phyloP scores from a whole-genome alignment of 2,888 invertebrate genomes.

The Lordiphosa fenestrarum region DNA sequence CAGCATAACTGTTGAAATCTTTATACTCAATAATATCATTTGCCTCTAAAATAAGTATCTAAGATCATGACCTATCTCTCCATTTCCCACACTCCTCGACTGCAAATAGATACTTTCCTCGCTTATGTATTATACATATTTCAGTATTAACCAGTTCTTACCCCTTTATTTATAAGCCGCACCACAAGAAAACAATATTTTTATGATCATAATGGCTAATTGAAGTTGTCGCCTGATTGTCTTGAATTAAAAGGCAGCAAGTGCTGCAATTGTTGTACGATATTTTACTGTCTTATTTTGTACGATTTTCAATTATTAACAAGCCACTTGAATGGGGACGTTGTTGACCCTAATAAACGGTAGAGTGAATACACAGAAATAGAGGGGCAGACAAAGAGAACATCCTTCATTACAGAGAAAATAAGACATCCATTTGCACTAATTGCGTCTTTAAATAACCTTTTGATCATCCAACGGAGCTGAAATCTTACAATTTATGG shows the following conservation, averaged over 20 bases:
- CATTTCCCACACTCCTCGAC: neutral
- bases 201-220: constrained; percentile 44
- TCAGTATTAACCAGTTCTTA: constrained; percentile 43
- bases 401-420: too few relatives aligned
- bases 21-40: too few relatives aligned
- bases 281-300: constrained; percentile 23
- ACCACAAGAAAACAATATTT: neutral
- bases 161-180: constrained; percentile 11
- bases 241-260: constrained; percentile 41
- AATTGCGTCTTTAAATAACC: too few relatives aligned
- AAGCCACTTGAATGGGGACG: too few relatives aligned
- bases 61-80: neutral
- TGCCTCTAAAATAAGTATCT: too few relatives aligned
- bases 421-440: too few relatives aligned
- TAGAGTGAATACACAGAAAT: neutral
- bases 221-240: constrained; percentile 56
- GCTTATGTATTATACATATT: constrained; percentile 1
- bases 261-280: constrained; percentile 31
- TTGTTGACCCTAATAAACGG: constrained; percentile 1
- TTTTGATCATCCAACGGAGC: too few relatives aligned
- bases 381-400: too few relatives aligned
- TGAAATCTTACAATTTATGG: too few relatives aligned
- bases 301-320: constrained; percentile 18
- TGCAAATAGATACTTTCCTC: neutral
- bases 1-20: too few relatives aligned